Evolutionary conservation across 2,113 vertebrate genomes (phyloP).

Genomic region (Marmota monax): DNA sequence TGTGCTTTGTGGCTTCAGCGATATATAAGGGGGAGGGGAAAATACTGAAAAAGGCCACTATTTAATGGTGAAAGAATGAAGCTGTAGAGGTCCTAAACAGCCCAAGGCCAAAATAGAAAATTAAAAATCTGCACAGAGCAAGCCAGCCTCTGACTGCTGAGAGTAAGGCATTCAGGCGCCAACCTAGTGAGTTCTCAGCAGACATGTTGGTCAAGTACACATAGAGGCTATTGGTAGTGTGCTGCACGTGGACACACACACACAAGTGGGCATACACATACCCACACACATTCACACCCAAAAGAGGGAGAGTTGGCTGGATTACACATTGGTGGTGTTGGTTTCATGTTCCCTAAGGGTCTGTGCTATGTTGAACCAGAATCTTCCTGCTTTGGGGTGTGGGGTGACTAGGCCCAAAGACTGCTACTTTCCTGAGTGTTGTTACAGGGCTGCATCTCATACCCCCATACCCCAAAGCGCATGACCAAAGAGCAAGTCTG

Average conservation of each 20-base stretch:
- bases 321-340: conserved; percentile 80
- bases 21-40: conserved; percentile 82
- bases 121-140: conserved; percentile 86
- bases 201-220: conserved; percentile 86
- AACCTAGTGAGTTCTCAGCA: conserved; percentile 89
- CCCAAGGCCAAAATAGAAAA: conserved; percentile 81
- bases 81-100: conserved; percentile 86
- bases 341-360: conserved; percentile 79
- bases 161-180: conserved; percentile 92
- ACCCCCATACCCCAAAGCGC: conserved; percentile 66
- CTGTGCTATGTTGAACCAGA: conserved; percentile 89
- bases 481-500: conserved; percentile 58
- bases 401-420: conserved; percentile 70
- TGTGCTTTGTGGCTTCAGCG: conserved; percentile 92
- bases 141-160: conserved; percentile 89
- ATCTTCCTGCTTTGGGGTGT: conserved; percentile 80
- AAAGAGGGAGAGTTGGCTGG: conserved; percentile 78
- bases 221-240: conserved; percentile 86
- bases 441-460: conserved; percentile 49
- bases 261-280: not conserved
- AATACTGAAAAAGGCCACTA: conserved; percentile 93
- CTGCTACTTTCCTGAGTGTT: not conserved
- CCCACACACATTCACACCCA: conserved; percentile 74
- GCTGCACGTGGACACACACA: conserved; percentile 42
- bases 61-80: conserved; percentile 88